phyloP scores from a whole-genome alignment of 2,888 invertebrate species.

The Mylabris sibirica region DNA sequence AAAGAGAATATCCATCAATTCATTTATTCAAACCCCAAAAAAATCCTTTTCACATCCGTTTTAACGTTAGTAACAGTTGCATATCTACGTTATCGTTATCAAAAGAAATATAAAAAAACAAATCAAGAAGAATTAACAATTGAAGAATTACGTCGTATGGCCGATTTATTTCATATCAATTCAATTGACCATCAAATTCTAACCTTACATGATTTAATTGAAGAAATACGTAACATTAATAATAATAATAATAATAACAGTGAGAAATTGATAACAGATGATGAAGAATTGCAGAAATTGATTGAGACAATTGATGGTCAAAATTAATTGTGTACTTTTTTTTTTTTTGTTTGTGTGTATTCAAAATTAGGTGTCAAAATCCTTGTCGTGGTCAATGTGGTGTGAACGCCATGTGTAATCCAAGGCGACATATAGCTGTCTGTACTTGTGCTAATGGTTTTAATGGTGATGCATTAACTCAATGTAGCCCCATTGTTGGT shows the following conservation, averaged over 20 bases:
- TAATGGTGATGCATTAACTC: conserved; percentile 67
- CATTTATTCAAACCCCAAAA: conserved; percentile 5
- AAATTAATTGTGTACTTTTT: not conserved
- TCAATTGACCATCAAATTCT: conserved; percentile 1
- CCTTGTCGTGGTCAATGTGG: conserved; percentile 84
- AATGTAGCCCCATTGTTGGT: conserved; percentile 58
- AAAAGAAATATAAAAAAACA: not conserved
- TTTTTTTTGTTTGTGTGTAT: conserved; percentile 14
- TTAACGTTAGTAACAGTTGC: not conserved
- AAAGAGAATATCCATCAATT: conserved; percentile 2
- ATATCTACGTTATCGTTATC: not conserved
- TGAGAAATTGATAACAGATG: too few species aligned
- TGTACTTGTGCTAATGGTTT: conserved; percentile 80
- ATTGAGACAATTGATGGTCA: conserved; percentile 49
- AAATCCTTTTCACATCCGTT: not conserved
- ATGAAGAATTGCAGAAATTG: conserved; percentile 43
- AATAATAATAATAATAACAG: too few species aligned
- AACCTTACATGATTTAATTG: not conserved
- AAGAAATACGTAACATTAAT: not conserved
- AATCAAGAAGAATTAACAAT: not conserved
- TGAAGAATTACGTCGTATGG: not conserved
- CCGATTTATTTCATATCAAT: not conserved
- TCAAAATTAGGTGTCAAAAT: conserved; percentile 62
- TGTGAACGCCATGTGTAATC: conserved; percentile 76
- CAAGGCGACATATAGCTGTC: conserved; percentile 80